Percentiles rank a stretch among this genome's conserved stretches.
phyloP scores from a whole-genome alignment of 2,888 invertebrate genomes.

The Neoitamus cyanurus region DNA sequence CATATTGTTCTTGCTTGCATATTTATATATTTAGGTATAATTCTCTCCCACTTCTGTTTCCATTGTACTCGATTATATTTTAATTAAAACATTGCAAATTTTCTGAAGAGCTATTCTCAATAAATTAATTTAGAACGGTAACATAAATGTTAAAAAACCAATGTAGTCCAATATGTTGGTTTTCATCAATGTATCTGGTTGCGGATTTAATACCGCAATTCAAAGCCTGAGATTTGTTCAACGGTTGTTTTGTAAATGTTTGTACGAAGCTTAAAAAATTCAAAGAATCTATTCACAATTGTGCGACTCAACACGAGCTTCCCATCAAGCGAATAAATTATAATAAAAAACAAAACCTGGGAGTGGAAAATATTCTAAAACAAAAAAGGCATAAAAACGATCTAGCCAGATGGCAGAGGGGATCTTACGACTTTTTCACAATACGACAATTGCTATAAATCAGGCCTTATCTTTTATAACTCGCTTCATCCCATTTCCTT shows the following conservation, averaged over 20 bases:
- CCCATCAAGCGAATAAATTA: not conserved
- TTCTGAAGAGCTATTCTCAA: no score
- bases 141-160: no score
- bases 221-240: not conserved
- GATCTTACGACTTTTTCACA: not conserved
- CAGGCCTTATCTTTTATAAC: not conserved
- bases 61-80: no score
- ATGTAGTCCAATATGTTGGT: no score
- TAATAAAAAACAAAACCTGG: not conserved
- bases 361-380: not conserved
- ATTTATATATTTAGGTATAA: no score
- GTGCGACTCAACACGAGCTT: not conserved
- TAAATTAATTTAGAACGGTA: no score
- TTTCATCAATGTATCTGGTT: no score
- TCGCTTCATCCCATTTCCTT: not conserved
- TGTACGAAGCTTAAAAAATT: not conserved
- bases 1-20: no score
- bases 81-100: no score
- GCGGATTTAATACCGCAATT: no score
- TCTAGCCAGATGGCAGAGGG: not conserved
- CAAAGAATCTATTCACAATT: not conserved
- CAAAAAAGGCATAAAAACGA: not conserved
- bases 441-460: not conserved
- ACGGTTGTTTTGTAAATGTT: no score
- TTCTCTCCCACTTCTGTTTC: no score